Evolutionary conservation across 53 echinoderm and acorn worm species (phyloP).

Genomic region (Patiria pectinifera): DNA sequence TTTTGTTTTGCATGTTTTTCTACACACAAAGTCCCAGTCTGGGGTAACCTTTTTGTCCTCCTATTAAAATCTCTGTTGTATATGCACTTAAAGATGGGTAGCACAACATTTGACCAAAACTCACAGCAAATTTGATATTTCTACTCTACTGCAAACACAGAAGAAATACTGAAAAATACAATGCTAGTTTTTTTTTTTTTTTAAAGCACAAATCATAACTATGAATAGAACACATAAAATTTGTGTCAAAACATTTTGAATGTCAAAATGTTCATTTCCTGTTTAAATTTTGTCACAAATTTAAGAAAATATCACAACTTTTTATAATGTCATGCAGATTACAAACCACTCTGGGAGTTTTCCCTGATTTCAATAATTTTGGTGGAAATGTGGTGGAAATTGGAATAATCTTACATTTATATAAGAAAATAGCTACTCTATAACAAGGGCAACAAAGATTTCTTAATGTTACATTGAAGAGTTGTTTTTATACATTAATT

Average conservation of each 20-base stretch:
- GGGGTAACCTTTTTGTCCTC: too few relatives aligned
- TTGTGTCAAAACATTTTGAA: background rate
- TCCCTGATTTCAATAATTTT: background rate
- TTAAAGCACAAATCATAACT: background rate
- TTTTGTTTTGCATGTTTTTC: too few relatives aligned
- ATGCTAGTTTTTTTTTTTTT: background rate
- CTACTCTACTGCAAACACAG: too few relatives aligned
- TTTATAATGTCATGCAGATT: background rate
- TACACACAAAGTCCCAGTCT: too few relatives aligned
- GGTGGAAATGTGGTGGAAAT: background rate
- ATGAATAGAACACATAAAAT: background rate
- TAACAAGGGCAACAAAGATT: too few relatives aligned
- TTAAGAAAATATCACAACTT: background rate
- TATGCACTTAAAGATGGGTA: background rate
- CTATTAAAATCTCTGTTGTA: background rate
- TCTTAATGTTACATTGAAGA: background rate
- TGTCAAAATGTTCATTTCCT: background rate
- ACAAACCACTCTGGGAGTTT: background rate
- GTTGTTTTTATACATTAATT: too few relatives aligned
- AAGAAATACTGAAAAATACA: too few relatives aligned
- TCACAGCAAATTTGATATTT: background rate
- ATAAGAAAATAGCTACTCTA: background rate
- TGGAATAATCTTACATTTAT: background rate
- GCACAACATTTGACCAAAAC: background rate
- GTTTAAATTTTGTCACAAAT: background rate